phyloP scores from a whole-genome alignment of 2,888 invertebrate genomes.

The Escarpia spicata region DNA sequence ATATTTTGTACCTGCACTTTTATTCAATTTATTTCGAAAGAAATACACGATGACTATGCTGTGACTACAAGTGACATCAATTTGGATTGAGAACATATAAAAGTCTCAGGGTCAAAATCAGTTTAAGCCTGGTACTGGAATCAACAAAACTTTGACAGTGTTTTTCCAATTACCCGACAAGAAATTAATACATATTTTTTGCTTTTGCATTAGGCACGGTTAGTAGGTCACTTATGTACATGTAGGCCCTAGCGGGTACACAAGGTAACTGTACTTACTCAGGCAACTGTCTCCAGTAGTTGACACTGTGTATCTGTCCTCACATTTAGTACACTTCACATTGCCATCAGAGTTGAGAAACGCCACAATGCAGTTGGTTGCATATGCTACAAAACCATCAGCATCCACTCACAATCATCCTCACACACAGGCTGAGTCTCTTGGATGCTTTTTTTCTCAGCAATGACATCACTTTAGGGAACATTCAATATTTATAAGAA shows the following conservation, averaged over 20 bases:
- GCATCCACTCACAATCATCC: too few species aligned
- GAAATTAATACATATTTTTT: background rate
- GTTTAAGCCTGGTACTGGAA: background rate
- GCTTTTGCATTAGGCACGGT: background rate
- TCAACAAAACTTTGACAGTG: background rate
- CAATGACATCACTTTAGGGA: too few species aligned
- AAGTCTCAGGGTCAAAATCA: background rate
- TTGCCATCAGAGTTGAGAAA: background rate
- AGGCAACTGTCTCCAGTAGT: background rate
- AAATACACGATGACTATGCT: background rate
- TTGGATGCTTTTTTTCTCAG: too few species aligned
- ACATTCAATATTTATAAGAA: too few species aligned
- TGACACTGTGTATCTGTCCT: background rate
- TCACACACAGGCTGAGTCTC: too few species aligned
- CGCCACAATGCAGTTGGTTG: background rate
- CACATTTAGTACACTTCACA: background rate
- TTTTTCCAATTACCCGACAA: background rate
- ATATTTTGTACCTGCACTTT: too few species aligned
- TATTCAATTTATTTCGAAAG: too few species aligned
- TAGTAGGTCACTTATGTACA: background rate
- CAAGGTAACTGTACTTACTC: background rate
- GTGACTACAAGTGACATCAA: background rate
- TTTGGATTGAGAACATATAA: background rate
- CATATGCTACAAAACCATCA: too few species aligned
- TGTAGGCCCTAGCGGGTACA: background rate